These are phyloP conservation scores for Charanyca ferruginea DNA, from an alignment of 2,888 invertebrate genomes.

Conservation along the genomic window DNA sequence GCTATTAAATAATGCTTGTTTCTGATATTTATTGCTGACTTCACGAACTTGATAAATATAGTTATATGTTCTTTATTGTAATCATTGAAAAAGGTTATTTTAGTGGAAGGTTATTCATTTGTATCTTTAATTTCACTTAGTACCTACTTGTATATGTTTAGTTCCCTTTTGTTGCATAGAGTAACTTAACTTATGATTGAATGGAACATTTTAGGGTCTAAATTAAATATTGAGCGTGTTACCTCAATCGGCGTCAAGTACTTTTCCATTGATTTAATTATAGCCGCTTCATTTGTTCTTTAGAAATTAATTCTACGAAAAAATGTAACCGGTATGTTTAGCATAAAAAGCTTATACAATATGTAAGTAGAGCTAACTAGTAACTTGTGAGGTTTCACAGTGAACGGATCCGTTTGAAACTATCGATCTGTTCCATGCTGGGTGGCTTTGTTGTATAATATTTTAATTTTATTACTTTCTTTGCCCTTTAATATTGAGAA, in stretches of 20 bases:
- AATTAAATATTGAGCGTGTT: constrained; percentile 15
- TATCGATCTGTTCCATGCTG: constrained; percentile 52
- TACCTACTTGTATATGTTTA: background rate
- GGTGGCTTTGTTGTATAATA: constrained; percentile 35
- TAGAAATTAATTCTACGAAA: constrained; percentile 61
- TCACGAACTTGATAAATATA: background rate
- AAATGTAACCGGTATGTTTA: constrained; percentile 50
- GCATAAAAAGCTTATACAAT: constrained; percentile 55
- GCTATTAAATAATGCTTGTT: background rate
- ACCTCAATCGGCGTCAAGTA: constrained; percentile 17
- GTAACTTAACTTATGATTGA: background rate
- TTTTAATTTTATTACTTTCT: constrained; percentile 23
- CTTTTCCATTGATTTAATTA: constrained; percentile 57
- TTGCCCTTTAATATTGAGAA: constrained; percentile 5
- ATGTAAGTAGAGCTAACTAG: constrained; percentile 52
- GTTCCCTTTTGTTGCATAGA: background rate
- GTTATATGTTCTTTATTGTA: background rate
- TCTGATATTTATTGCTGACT: background rate
- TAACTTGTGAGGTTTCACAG: constrained; percentile 58
- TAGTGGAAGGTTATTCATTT: background rate
- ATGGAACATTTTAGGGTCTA: background rate
- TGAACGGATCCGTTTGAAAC: constrained; percentile 58
- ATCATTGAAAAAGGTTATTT: background rate
- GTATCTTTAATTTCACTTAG: background rate
- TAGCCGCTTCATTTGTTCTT: constrained; percentile 51